A percentile compares a stretch with the other conserved stretches of the same genome.
These are phyloP conservation scores for Proterorhinus semilunaris DNA, from an alignment of 2,113 vertebrate species.

Conservation along the genomic window DNA sequence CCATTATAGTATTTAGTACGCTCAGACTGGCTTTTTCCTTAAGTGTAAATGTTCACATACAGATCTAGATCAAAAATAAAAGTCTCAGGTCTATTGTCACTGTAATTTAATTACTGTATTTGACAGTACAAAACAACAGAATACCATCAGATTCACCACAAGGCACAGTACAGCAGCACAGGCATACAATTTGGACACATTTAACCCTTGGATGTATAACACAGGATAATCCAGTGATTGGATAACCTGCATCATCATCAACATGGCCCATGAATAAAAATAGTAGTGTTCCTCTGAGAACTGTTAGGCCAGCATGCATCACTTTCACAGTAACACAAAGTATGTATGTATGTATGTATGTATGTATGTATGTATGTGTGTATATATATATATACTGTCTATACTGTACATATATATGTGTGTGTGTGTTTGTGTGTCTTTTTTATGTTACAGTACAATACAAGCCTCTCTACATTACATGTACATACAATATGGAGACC, in stretches of 20 bases:
- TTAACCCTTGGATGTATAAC: conserved; percentile 49
- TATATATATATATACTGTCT: too few relatives aligned
- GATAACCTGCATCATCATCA: conserved; percentile 6
- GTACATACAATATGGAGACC: conserved; percentile 55
- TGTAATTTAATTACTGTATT: conserved; percentile 55
- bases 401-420: neutral
- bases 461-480: conserved; percentile 62
- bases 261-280: conserved; percentile 14
- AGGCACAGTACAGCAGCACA: conserved; percentile 65
- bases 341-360: conserved; percentile 18
- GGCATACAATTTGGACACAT: conserved; percentile 48
- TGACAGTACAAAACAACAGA: conserved; percentile 64
- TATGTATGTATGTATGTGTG: neutral
- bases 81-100: conserved; percentile 10
- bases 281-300: conserved; percentile 20
- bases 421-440: conserved; percentile 32
- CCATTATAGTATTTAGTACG: conserved; percentile 43
- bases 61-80: neutral
- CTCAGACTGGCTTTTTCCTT: neutral
- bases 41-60: neutral
- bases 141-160: conserved; percentile 62
- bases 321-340: conserved; percentile 44
- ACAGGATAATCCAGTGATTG: conserved; percentile 33
- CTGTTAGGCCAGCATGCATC: conserved; percentile 46
- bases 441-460: conserved; percentile 61